Percentiles rank a stretch among this genome's conserved stretches.
phyloP scores from a whole-genome alignment of 2,888 invertebrate species.

The Tenthredo notha region DNA sequence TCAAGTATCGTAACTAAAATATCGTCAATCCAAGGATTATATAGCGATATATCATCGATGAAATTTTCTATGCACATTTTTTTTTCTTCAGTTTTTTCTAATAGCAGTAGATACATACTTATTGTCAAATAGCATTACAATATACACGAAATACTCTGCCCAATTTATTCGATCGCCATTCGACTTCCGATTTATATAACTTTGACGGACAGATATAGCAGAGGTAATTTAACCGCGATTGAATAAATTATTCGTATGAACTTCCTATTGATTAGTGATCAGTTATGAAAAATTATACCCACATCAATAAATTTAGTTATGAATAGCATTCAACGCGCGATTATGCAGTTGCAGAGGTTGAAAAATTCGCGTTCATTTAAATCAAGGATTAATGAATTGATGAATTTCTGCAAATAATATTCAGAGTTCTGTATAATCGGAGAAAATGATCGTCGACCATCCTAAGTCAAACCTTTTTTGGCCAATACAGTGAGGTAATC shows the following conservation, averaged over 20 bases:
- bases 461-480: neutral
- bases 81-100: too few species aligned
- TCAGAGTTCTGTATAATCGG: neutral
- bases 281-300: neutral
- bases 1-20: too few species aligned
- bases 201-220: neutral
- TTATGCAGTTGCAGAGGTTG: neutral
- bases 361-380: neutral
- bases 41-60: neutral
- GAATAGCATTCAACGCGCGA: neutral
- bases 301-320: neutral
- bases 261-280: neutral
- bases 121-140: neutral
- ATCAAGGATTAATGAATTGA: neutral
- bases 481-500: neutral
- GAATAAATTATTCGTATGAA: conserved; percentile 13
- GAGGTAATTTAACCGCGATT: neutral
- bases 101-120: neutral
- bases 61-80: neutral
- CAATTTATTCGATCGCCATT: neutral
- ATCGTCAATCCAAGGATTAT: neutral
- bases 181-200: neutral
- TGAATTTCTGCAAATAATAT: neutral
- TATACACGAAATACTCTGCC: neutral
- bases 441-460: neutral